These are phyloP conservation scores for Hydractinia symbiolongicarpus DNA, from an alignment of 30 jellyfish, hydroid and myxozoan genomes.

Conservation along the genomic window DNA sequence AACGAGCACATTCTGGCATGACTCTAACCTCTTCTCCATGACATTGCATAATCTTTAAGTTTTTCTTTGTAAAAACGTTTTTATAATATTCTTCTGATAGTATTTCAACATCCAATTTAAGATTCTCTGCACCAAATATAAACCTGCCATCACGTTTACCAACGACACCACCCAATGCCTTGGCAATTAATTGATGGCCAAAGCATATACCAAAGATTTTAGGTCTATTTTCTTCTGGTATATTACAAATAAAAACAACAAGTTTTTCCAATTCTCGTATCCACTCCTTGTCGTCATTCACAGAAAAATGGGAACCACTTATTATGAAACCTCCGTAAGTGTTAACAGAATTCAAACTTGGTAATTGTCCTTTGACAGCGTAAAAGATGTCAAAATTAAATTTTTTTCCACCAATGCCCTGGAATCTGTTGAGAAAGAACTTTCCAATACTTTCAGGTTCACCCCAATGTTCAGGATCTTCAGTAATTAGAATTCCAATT, in stretches of 20 bases:
- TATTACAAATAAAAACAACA: constrained; percentile 23
- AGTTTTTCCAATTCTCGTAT: constrained; percentile 43
- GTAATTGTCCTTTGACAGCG: constrained; percentile 8
- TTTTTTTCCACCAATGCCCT: not conserved
- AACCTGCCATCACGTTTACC: constrained; percentile 43
- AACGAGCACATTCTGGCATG: constrained; percentile 38
- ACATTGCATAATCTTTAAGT: constrained; percentile 33
- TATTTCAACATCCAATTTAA: constrained; percentile 27
- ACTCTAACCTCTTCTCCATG: constrained; percentile 65
- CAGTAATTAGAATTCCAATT: not conserved
- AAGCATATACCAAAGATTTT: constrained; percentile 67
- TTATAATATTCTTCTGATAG: constrained; percentile 2
- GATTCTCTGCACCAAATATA: constrained; percentile 51
- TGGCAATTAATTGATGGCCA: constrained; percentile 68
- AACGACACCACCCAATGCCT: constrained; percentile 83
- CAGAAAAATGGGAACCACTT: constrained; percentile 69
- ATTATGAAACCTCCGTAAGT: constrained; percentile 52
- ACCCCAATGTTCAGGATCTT: not conserved
- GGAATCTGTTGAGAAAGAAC: not conserved
- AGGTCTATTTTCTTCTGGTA: not conserved
- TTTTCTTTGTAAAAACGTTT: constrained; percentile 10
- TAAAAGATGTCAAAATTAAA: not conserved
- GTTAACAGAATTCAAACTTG: not conserved
- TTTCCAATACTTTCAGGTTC: not conserved
- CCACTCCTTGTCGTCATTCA: constrained; percentile 55